Evolutionary conservation across 2,797 vertebrate genomes (phyloP), one percentile per base, ranked within the genome.

Genomic region (Cynopterus sphinx): DNA sequence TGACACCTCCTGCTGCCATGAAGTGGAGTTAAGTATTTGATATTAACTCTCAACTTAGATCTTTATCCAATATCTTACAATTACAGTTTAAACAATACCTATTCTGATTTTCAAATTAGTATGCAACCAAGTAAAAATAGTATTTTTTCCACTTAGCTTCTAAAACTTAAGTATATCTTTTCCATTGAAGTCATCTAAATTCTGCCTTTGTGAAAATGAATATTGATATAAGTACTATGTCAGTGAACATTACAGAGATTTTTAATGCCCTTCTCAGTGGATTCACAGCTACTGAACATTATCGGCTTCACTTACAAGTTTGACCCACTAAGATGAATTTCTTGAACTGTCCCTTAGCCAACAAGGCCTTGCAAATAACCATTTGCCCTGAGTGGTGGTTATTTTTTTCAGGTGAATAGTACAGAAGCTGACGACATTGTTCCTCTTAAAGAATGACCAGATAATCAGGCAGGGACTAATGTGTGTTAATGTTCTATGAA

Each of bases 151-250:
- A 71, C 51, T 78, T 65, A 81, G n/a, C 63, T 22, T 67, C 31
- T 36, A 51, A 67, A 90, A 87, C 41, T 63, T 43, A 41, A 86
- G 6, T 39, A 17, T 75, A 22, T 61, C 79, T 75, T 84, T 67
- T 79, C 51, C n/a, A 57, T 43, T 43, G 70, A 91, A 65, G 21
- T 87, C 61, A 49, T 53, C 49, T 79, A 46, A 41, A 24, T 61
- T 46, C 39, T 82, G 28, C 49, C 86, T 90, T 55, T 92, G n/a
- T 88, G 85, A 22, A 75, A 61, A 28, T 75, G 59, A 95, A 59
- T 59, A 68, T 31, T 43, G 70, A 41, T 19, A 3, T 13, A 74
- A 73, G 39, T n/a, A 61, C 77, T n/a, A 3, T 24, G 63, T 67
- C 33, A 95, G 49, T 87, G 86, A 77, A 49, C 33, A 49, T 19